Evolutionary conservation across 2,888 invertebrate genomes (phyloP).

Genomic region (Brassicogethes aeneus): DNA sequence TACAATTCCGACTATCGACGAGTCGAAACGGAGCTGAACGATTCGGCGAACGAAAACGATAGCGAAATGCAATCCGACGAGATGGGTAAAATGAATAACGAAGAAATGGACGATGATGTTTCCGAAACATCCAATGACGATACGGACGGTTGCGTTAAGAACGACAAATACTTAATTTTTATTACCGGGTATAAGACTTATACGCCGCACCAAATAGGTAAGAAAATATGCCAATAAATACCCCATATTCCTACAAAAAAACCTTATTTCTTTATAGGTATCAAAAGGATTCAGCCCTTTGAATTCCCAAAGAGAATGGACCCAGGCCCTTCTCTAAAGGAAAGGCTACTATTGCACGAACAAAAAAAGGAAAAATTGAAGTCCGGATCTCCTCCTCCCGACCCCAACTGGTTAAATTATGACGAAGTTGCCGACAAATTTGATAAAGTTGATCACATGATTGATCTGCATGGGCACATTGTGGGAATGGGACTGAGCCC

Average conservation of each 20-base stretch:
- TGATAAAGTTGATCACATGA: slow-evolving; percentile 68
- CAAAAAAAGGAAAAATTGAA: slow-evolving; percentile 44
- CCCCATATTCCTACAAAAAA: no score
- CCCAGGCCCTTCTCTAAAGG: slow-evolving; percentile 58
- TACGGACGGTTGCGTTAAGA: slow-evolving; percentile 15
- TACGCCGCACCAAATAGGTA: slow-evolving; percentile 75
- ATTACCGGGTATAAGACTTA: slow-evolving; percentile 76
- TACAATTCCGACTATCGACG: slow-evolving; percentile 55
- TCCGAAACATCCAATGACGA: slow-evolving; percentile 24
- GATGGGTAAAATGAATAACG: slow-evolving; percentile 24
- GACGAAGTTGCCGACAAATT: slow-evolving; percentile 59
- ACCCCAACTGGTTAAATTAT: slow-evolving; percentile 60
- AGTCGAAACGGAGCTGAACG: slow-evolving; percentile 39
- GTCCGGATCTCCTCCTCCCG: slow-evolving; percentile 40
- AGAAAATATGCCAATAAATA: slow-evolving; percentile 4
- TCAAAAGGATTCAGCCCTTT: slow-evolving; percentile 63
- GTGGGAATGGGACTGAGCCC: slow-evolving; percentile 82
- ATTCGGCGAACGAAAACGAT: slow-evolving; percentile 14
- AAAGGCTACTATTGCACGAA: slow-evolving; percentile 53
- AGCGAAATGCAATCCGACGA: slow-evolving; percentile 18
- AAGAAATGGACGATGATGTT: slow-evolving; percentile 23
- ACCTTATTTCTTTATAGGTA: slow-evolving; percentile 39
- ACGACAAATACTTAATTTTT: slow-evolving; percentile 67
- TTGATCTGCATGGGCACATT: slow-evolving; percentile 78
- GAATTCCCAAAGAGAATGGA: slow-evolving; percentile 58